Evolutionary conservation across 2,113 vertebrate genomes (phyloP).

Genomic region (Melanerpes aurifrons): DNA sequence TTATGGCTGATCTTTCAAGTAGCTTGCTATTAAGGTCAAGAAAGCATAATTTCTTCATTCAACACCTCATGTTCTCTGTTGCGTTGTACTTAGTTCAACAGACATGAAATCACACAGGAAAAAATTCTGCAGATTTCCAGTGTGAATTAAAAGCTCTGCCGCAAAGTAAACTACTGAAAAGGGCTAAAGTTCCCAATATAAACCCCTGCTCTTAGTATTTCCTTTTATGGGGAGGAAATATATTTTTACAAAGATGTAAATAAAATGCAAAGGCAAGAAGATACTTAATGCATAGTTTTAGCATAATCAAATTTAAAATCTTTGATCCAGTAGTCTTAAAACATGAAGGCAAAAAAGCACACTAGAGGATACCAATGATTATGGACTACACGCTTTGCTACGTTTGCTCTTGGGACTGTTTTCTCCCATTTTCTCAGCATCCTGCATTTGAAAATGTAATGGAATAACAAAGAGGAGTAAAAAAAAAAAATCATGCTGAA

Average conservation of each 20-base stretch:
- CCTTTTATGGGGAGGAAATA: not conserved
- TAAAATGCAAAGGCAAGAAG: not conserved
- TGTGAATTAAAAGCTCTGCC: not conserved
- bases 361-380: not conserved
- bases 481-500: not conserved
- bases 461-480: not conserved
- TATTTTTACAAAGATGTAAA: not conserved
- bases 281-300: not conserved
- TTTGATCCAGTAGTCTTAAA: not conserved
- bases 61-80: not conserved
- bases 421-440: not conserved
- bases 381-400: not conserved
- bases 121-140: not conserved
- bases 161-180: accelerated
- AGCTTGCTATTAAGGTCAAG: not conserved
- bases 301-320: not conserved
- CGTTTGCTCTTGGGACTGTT: not conserved
- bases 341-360: accelerated
- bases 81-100: not conserved
- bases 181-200: not conserved
- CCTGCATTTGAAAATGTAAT: not conserved
- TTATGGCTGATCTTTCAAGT: not conserved
- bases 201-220: not conserved
- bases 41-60: not conserved
- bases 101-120: not conserved